Percentiles rank a stretch among this genome's conserved stretches.
Evolutionary conservation across 2,888 invertebrate species (phyloP).

Genomic region (Sinopyrophorus schimmeli): DNA sequence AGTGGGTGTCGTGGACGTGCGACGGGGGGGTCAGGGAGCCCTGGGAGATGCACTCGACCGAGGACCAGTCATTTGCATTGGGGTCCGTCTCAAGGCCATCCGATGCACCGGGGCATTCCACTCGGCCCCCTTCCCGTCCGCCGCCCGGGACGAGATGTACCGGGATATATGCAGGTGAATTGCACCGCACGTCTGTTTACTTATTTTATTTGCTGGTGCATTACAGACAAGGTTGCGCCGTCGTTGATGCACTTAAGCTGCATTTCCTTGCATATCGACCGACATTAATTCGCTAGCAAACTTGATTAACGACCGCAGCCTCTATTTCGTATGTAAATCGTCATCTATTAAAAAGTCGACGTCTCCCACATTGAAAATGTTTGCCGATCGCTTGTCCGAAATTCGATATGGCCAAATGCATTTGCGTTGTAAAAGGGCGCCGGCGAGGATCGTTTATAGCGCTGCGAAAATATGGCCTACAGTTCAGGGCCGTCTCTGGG

Average conservation of each 20-base stretch:
- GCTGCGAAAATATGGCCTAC: too few relatives aligned
- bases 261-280: conserved; percentile 28
- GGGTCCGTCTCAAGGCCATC: conserved; percentile 45
- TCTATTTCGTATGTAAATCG: conserved; percentile 1
- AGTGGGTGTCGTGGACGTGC: conserved; percentile 12
- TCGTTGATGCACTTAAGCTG: conserved; percentile 25
- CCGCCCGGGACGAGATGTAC: conserved; percentile 25
- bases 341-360: too few relatives aligned
- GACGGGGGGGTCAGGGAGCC: conserved; percentile 20
- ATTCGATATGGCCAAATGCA: too few relatives aligned
- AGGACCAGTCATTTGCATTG: conserved; percentile 44
- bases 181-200: conserved; percentile 16
- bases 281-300: conserved; percentile 19
- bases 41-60: conserved; percentile 42
- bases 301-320: conserved; percentile 11
- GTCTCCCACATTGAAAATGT: conserved; percentile 10
- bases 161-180: conserved; percentile 31
- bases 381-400: too few relatives aligned
- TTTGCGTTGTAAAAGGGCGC: too few relatives aligned
- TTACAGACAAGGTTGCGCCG: conserved; percentile 30
- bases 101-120: conserved; percentile 33
- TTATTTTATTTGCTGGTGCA: conserved; percentile 29
- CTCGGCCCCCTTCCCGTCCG: conserved; percentile 19
- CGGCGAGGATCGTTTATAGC: too few relatives aligned
- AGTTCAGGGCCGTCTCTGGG: too few relatives aligned